A percentile compares a stretch with the other conserved stretches of the same genome.
These are phyloP conservation scores for Gymnocheta viridis DNA, from an alignment of 2,888 invertebrate species.

Conservation along the genomic window DNA sequence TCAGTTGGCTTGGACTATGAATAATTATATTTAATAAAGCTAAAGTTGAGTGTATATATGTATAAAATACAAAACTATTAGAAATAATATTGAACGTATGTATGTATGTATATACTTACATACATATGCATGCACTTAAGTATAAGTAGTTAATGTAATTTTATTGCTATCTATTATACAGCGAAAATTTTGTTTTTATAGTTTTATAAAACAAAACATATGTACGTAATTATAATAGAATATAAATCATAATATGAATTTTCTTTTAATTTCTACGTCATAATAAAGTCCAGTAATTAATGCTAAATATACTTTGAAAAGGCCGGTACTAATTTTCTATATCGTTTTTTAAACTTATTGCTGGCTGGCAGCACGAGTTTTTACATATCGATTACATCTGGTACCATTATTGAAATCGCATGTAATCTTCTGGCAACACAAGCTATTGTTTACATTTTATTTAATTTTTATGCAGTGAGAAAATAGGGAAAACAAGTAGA, in stretches of 20 bases:
- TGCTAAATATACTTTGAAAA: not conserved
- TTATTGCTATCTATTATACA: conserved; percentile 25
- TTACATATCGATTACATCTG: not conserved
- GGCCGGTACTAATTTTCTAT: too few species aligned
- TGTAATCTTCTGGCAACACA: conserved; percentile 5
- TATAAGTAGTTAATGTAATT: not conserved
- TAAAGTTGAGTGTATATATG: not conserved
- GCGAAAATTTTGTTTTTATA: conserved; percentile 60
- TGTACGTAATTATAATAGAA: not conserved
- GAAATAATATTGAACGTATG: not conserved
- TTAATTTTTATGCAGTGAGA: not conserved
- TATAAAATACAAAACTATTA: not conserved
- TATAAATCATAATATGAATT: not conserved
- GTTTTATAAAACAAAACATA: conserved; percentile 5
- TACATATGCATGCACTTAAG: not conserved
- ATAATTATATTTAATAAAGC: not conserved
- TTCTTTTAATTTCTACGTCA: not conserved
- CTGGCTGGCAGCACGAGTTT: not conserved
- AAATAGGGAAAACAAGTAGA: not conserved
- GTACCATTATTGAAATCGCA: not conserved
- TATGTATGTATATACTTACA: conserved; percentile 1
- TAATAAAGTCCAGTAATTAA: too few species aligned
- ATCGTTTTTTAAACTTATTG: not conserved
- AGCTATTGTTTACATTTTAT: conserved; percentile 37
- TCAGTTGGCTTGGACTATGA: conserved; percentile 80